Evolutionary conservation across 2,797 vertebrate genomes (phyloP).

Genomic region (Tinamus major): DNA sequence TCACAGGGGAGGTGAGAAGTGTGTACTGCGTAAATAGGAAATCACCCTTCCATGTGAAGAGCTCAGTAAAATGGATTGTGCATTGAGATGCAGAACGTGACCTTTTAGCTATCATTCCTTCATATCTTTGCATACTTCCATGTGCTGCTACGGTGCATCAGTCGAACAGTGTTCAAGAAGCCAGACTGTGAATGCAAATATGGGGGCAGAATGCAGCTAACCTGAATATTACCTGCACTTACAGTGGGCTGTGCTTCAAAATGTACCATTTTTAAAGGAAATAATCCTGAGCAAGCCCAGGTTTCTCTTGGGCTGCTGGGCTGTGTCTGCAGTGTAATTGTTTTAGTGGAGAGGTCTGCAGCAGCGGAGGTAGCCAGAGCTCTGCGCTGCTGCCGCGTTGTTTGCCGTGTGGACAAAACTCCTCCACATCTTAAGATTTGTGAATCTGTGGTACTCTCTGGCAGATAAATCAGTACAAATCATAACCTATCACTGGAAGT

Average conservation of each 20-base stretch:
- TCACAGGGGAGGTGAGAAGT: neutral
- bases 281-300: neutral
- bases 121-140: neutral
- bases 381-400: neutral
- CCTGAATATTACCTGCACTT: neutral
- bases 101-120: neutral
- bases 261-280: neutral
- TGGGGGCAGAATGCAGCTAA: neutral
- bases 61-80: neutral
- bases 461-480: neutral
- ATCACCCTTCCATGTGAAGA: neutral
- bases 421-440: neutral
- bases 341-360: neutral
- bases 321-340: neutral
- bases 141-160: neutral
- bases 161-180: neutral
- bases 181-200: neutral
- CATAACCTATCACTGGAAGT: neutral
- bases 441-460: neutral
- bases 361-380: neutral
- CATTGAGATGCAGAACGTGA: neutral
- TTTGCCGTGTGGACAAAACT: neutral
- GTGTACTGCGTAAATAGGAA: neutral
- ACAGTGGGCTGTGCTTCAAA: neutral
- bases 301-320: neutral